Evolutionary conservation across 1,140 invertebrate species (phyloP).

Genomic region (Euwallacea similis): DNA sequence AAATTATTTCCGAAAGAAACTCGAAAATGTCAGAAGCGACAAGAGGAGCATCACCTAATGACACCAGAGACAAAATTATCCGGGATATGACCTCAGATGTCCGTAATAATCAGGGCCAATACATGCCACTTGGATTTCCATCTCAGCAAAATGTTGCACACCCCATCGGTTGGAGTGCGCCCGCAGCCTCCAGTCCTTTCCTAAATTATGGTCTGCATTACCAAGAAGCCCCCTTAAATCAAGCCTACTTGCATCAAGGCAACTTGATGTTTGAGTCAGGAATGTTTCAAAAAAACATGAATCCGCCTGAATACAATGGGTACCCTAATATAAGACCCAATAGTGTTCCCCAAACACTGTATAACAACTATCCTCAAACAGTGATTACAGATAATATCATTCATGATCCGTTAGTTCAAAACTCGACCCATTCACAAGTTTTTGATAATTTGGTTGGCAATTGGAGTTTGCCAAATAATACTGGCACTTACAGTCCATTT

Average conservation of each 20-base stretch:
- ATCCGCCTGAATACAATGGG: slow-evolving; percentile 27
- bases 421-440: slow-evolving; percentile 41
- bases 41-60: slow-evolving; percentile 46
- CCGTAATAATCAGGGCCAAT: slow-evolving; percentile 61
- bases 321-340: slow-evolving; percentile 24
- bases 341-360: slow-evolving; percentile 30
- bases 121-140: slow-evolving; percentile 59
- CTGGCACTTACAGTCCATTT: slow-evolving; percentile 79
- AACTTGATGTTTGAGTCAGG: slow-evolving; percentile 34
- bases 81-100: slow-evolving; percentile 64
- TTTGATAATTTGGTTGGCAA: slow-evolving; percentile 80
- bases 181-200: slow-evolving; percentile 47
- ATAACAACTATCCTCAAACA: slow-evolving; percentile 16
- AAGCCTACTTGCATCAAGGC: slow-evolving; percentile 41
- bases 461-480: slow-evolving; percentile 78
- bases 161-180: slow-evolving; percentile 44
- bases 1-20: slow-evolving; percentile 37
- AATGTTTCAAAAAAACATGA: slow-evolving; percentile 34
- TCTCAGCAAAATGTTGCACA: slow-evolving; percentile 51
- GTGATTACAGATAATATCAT: slow-evolving; percentile 23
- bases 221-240: slow-evolving; percentile 36
- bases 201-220: slow-evolving; percentile 42
- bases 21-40: slow-evolving; percentile 49
- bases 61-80: slow-evolving; percentile 64
- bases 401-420: slow-evolving; percentile 25